Base-by-base conservation (phyloP, 2,888 invertebrate genomes). In the Mythimna vitellina region DNA sequence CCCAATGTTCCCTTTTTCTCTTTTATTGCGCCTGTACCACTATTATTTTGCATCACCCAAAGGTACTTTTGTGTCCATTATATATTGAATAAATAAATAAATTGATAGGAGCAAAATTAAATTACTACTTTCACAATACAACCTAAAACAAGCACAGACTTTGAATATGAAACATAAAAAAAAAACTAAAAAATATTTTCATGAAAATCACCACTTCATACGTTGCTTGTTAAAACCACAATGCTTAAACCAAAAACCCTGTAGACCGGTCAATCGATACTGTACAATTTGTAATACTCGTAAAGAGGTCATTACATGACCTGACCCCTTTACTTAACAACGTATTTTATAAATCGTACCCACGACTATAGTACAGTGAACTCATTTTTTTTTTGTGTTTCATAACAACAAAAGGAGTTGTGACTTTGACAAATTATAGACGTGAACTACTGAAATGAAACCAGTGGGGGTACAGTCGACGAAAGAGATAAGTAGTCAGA, bases 351-450 rank as follows among this genome's bases (percentile, higher is more conserved):
- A 85, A 82, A 85, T 82, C 85, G 71, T 71, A 79, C 64, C 80
- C 78, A 85, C 82, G 70, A 78, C 68, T 64, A 49, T 49, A 54
- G 80, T 78, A 74, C 68, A 54, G 20, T 76, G 72, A 82, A 83
- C 82, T 76, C 70, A 80, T 84, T 82, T 86, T 84, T 86, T 84
- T 78, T 86, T 75, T 66, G 73, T 65, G 53, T 73, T 80, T 76
- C 74, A 66, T 77, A 78, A 74, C 51, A 73, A 83, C 78, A 85
- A 85, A 67, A 72, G 56, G 58, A 62, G 65, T 74, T 77, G 29
- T 85, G 85, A 85, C 85, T 84, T 82, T 85, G 85, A 85, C 76
- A 85, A 85, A 85, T 85, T 85, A 85, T 82, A 65, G 73, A 76
- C 54, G 78, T 72, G 73, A 77, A 76, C 58, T 70, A 74, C 67